Percentiles rank a stretch among this genome's conserved stretches.
Conservation (phyloP, 2,888 invertebrate species). For the Conops quadrifasciatus region DNA sequence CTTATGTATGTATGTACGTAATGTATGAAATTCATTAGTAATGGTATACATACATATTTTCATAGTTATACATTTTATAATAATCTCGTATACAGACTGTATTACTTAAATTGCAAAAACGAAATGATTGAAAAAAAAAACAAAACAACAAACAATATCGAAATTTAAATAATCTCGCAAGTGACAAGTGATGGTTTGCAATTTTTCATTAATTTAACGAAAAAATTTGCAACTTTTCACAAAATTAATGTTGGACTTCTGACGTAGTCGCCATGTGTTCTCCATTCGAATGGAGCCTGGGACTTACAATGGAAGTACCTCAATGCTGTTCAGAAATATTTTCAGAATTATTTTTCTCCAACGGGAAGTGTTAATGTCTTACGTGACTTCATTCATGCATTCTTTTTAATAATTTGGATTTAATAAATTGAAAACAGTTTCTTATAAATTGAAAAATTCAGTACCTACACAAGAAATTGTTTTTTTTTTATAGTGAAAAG, state of each 20-base stretch:
- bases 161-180: slow-evolving; percentile 41
- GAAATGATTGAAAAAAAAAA: slow-evolving; percentile 17
- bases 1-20: neutral
- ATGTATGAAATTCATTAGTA: neutral
- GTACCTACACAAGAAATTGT: too few relatives aligned
- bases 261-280: slow-evolving; percentile 51
- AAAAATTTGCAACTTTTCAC: slow-evolving; percentile 54
- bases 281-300: slow-evolving; percentile 50
- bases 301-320: slow-evolving; percentile 62
- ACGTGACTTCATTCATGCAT: too few relatives aligned
- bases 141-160: neutral
- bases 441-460: too few relatives aligned
- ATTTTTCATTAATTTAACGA: slow-evolving; percentile 32
- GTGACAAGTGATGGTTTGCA: slow-evolving; percentile 61
- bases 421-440: too few relatives aligned
- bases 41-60: slow-evolving; percentile 32
- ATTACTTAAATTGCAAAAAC: slow-evolving; percentile 11
- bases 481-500: too few relatives aligned
- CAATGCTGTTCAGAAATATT: slow-evolving; percentile 57
- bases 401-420: too few relatives aligned
- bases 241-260: slow-evolving; percentile 66
- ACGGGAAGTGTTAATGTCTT: slow-evolving; percentile 22
- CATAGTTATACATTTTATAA: slow-evolving; percentile 21
- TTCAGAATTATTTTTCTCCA: slow-evolving; percentile 11
- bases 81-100: slow-evolving; percentile 31